A percentile compares a stretch with the other conserved stretches of the same genome.
phyloP scores from a whole-genome alignment of 2,888 invertebrate species.

The Sarcophaga variegata region DNA sequence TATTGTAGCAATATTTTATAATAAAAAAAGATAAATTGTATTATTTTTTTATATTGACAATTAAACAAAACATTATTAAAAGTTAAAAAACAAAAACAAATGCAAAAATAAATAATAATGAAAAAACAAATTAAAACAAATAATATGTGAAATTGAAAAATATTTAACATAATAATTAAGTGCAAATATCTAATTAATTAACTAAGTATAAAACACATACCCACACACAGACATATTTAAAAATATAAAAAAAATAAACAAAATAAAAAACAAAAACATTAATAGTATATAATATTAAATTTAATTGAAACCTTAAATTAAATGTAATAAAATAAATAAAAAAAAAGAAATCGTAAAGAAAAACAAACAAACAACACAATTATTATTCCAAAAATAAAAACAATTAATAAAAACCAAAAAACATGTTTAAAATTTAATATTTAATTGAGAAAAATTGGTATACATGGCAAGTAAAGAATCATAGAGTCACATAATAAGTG shows the following conservation, averaged over 20 bases:
- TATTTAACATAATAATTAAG: slow-evolving; percentile 63
- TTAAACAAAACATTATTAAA: too few relatives aligned
- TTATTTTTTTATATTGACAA: slow-evolving; percentile 41
- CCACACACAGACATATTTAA: slow-evolving; percentile 8
- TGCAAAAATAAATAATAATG: not conserved
- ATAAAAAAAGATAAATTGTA: slow-evolving; percentile 21
- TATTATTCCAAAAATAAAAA: slow-evolving; percentile 65
- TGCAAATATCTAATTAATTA: slow-evolving; percentile 67
- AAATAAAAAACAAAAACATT: not conserved
- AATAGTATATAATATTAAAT: slow-evolving; percentile 36
- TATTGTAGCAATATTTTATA: slow-evolving; percentile 45
- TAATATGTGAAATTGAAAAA: slow-evolving; percentile 6
- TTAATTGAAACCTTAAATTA: slow-evolving; percentile 52
- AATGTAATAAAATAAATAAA: slow-evolving; percentile 63
- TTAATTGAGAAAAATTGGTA: too few relatives aligned
- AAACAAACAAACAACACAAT: slow-evolving; percentile 65
- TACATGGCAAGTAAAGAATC: too few relatives aligned
- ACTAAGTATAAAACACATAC: slow-evolving; percentile 40
- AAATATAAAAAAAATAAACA: not conserved
- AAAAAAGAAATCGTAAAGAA: slow-evolving; percentile 51
- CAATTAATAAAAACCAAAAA: slow-evolving; percentile 24
- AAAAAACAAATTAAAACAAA: not conserved
- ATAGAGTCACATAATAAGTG: too few relatives aligned
- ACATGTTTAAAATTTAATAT: too few relatives aligned
- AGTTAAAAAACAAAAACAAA: not conserved